These are phyloP conservation scores for Drosophila nebulosa DNA, from an alignment of 1,140 invertebrate species.

Conservation along the genomic window DNA sequence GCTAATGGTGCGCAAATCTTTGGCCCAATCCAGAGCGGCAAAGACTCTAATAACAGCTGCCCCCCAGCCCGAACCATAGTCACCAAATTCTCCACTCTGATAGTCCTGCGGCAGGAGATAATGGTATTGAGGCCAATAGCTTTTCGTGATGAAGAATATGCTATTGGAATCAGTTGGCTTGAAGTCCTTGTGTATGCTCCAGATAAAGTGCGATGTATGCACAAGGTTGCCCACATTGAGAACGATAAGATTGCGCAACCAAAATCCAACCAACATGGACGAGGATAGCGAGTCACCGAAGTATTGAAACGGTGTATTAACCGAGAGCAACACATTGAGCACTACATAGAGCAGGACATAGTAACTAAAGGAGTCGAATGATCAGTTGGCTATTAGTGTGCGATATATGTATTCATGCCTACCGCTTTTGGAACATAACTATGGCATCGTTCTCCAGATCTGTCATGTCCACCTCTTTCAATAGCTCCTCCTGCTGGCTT, in stretches of 20 bases:
- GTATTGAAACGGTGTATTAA: conserved; percentile 88
- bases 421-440: conserved; percentile 92
- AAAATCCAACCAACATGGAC: conserved; percentile 85
- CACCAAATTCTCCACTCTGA: conserved; percentile 88
- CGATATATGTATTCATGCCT: conserved; percentile 21
- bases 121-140: conserved; percentile 90
- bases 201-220: conserved; percentile 86
- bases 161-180: conserved; percentile 88
- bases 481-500: conserved; percentile 86
- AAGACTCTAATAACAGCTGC: conserved; percentile 86
- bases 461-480: conserved; percentile 89
- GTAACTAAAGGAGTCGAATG: conserved; percentile 82
- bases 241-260: conserved; percentile 85
- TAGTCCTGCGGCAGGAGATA: conserved; percentile 89
- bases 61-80: conserved; percentile 85
- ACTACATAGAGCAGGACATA: conserved; percentile 87
- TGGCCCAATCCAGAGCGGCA: conserved; percentile 84
- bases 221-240: conserved; percentile 86
- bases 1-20: conserved; percentile 85
- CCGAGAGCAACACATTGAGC: conserved; percentile 86
- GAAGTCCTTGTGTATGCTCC: conserved; percentile 86
- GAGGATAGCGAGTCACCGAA: conserved; percentile 86
- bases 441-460: conserved; percentile 92
- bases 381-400: too few species aligned
- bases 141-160: conserved; percentile 87